Conservation (phyloP, 2,113 vertebrate genomes). For the Festucalex cinctus region DNA sequence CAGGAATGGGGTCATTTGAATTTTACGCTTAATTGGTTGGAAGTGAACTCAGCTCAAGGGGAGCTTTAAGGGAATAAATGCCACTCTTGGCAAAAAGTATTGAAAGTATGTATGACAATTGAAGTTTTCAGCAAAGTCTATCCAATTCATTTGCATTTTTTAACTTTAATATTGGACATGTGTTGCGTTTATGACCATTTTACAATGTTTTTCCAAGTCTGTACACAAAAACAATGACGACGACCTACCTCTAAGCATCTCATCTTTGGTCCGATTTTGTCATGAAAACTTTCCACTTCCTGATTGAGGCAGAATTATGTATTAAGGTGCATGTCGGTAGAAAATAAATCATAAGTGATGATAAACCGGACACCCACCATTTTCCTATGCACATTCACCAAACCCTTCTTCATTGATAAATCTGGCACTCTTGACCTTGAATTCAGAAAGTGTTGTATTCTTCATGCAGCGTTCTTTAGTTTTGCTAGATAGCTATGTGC, state of each 20-base stretch:
- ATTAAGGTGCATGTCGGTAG: no score
- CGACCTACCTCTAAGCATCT: constrained; percentile 40
- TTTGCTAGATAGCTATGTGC: no score
- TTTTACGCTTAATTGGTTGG: constrained; percentile 59
- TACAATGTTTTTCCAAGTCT: background rate
- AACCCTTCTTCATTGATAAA: no score
- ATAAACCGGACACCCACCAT: no score
- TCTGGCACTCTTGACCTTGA: no score
- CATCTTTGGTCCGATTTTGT: background rate
- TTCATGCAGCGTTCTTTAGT: no score
- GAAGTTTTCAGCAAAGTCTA: background rate
- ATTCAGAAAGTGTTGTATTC: no score
- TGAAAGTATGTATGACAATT: background rate
- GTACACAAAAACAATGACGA: constrained; percentile 9
- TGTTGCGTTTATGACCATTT: background rate
- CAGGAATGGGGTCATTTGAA: constrained; percentile 41
- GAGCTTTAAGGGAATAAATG: background rate
- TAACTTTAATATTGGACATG: background rate
- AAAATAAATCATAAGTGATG: no score
- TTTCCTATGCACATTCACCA: no score
- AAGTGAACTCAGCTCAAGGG: constrained; percentile 27
- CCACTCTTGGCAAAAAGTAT: background rate
- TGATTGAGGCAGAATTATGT: constrained; percentile 22
- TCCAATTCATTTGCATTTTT: background rate
- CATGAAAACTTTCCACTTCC: constrained; percentile 24